These are phyloP conservation scores for Augochlorella aurata DNA, from an alignment of 2,888 invertebrate species.

Conservation along the genomic window DNA sequence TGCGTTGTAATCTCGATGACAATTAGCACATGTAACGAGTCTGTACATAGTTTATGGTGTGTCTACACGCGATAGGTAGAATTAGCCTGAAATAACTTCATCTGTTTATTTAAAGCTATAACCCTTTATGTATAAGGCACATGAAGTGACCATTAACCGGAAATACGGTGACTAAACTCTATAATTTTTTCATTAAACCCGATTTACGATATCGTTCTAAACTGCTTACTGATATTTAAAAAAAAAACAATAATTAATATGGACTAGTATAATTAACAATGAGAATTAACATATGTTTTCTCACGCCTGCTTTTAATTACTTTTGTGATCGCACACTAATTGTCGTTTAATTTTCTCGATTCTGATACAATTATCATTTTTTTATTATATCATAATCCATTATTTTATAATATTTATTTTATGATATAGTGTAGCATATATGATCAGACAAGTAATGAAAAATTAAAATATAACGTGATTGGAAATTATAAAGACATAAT, in stretches of 20 bases:
- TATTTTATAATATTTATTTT: no score
- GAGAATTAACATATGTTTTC: no score
- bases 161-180: neutral
- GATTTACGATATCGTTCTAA: neutral
- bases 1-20: neutral
- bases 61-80: neutral
- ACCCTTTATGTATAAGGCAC: neutral
- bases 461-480: neutral
- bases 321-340: no score
- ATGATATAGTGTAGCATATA: no score
- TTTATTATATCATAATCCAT: neutral
- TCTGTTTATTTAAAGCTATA: constrained; percentile 10
- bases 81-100: neutral
- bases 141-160: neutral
- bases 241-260: neutral
- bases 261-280: no score
- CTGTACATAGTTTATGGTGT: neutral
- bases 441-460: neutral
- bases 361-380: neutral
- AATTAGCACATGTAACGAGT: neutral
- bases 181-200: neutral
- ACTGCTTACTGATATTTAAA: neutral
- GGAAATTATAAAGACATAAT: neutral
- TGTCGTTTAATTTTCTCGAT: no score
- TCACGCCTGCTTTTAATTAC: no score